Conservation (phyloP, 2,113 vertebrate genomes). For the Ictalurus punctatus region DNA sequence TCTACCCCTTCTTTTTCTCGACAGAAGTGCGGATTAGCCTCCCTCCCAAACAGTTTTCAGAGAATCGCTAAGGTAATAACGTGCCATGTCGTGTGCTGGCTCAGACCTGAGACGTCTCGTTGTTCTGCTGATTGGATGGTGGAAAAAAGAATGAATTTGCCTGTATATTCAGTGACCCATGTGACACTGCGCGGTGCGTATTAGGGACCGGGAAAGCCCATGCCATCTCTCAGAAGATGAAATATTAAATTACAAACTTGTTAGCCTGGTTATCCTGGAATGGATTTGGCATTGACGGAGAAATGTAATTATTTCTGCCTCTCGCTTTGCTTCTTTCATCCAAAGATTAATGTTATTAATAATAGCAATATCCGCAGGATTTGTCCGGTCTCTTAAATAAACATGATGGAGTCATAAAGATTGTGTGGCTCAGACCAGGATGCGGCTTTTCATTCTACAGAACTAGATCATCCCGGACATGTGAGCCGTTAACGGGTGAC, state of each 20-base stretch:
- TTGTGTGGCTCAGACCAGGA: background rate
- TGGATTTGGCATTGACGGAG: conserved; percentile 47
- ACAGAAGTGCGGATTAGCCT: conserved; percentile 58
- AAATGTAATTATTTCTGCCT: conserved; percentile 58
- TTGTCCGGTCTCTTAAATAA: conserved; percentile 36
- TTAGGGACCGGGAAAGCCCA: conserved; percentile 41
- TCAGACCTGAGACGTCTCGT: conserved; percentile 52
- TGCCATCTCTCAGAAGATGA: conserved; percentile 49
- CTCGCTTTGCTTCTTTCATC: conserved; percentile 36
- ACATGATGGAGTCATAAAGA: background rate
- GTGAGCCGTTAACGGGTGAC: background rate
- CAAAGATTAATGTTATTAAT: conserved; percentile 56
- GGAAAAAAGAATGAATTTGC: conserved; percentile 47
- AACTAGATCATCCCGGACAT: background rate
- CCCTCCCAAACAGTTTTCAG: conserved; percentile 42
- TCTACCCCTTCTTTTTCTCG: conserved; percentile 39
- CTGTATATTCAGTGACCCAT: conserved; percentile 46
- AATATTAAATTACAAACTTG: conserved; percentile 57
- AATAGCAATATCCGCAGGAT: conserved; percentile 41
- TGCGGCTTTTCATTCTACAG: background rate
- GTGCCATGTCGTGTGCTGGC: conserved; percentile 49
- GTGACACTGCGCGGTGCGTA: conserved; percentile 47
- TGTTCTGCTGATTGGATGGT: conserved; percentile 15
- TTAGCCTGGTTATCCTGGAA: conserved; percentile 43
- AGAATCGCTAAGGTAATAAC: conserved; percentile 59